Base-by-base conservation (phyloP, 2,888 invertebrate genomes). In the Platerodrilus igneus region DNA sequence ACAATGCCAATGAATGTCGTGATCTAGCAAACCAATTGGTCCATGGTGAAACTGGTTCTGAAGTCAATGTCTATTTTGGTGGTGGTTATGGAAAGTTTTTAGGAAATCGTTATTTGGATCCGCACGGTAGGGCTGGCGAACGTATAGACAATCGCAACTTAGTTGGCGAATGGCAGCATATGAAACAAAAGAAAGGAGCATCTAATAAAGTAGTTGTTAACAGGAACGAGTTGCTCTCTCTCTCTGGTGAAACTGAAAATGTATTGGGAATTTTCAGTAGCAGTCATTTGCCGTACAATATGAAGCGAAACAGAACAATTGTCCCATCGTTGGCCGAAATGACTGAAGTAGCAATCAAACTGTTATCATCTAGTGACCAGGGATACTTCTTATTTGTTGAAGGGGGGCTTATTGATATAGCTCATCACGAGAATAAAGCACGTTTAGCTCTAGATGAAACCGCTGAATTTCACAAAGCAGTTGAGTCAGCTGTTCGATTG, bases 311-410 rank as follows among this genome's bases (percentile, higher is more conserved):
- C 42, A n/a, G 60, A 0, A 53, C 57, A 8, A 67, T 64, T 9
- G 77, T 80, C 41, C 91, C 91, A 0, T 77, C 81, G 0, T 62
- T 92, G n/a, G 75, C 75, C 37, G 86, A 90, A 61, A 88, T 92
- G 89, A 84, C 86, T 0, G 72, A 75, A 51, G 78, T 76, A 31
- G 89, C 91, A 0, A 81, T 92, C 34, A 71, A 81, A 51, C 69
- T 86, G 8, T 66, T 92, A 30, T 72, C 75, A 1, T 75, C 73
- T 45, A 47, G 46, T 4, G 62, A 67, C 1, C 73, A 83, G 6
- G 91, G 91, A 1, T 91, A 74, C 60, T 83, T 88, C 55, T 67
- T 91, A 5, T 82, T 90, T 62, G 80, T 90, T 37, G 84, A 84
- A 72, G 84, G 85, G 41, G 82, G 82, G 1, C 72, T 79, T 58